Base-by-base conservation (phyloP, 2,888 invertebrate genomes). In the Deilephila porcellus region DNA sequence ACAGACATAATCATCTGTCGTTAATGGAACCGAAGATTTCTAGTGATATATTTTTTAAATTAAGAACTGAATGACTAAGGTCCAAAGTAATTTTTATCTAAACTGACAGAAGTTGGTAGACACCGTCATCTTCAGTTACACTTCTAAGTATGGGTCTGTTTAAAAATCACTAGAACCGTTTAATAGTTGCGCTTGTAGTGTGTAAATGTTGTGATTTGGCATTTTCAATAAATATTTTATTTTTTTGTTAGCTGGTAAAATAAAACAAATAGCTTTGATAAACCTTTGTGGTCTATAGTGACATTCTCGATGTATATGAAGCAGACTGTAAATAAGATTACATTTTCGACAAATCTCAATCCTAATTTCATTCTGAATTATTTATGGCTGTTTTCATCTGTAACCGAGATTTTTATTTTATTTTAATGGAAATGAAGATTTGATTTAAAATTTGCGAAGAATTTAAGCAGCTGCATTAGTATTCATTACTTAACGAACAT, bases 401-500 rank as follows among this genome's bases (percentile, higher is more conserved):
- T 64, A 67, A 1, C 17, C 5, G 25, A 67, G 67, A 67, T 67
- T 67, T 67, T 67, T 67, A 52, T 67, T 52, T 45, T 67, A 67
- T 67, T 67, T 52, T 52, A 52, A 67, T 67, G 52, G 7, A 67
- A 67, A 67, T 67, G 45, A 67, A 45, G 67, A 25, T 17, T 25
- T 67, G 37, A 64, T 64, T 52, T 3, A 67, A 14, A 67, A 67
- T 67, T 52, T 52, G 52, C 25, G 52, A 67, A 67, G 25, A 25
- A 67, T 67, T 52, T 67, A 14, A 67, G 45, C 6, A 52, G 20
- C 25, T 67, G 67, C 25, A 67, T 67, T 67, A 67, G 67, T 67
- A 67, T 67, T 67, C 67, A 67, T 67, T 67, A 67, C 67, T 67
- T 67, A 52, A 67, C 67, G 52, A 67, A 52, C 67, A 67, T 67